Percentiles rank a stretch among this genome's conserved stretches.
These are phyloP conservation scores for Melitaea cinxia DNA, from an alignment of 1,140 invertebrate species.

Conservation along the genomic window DNA sequence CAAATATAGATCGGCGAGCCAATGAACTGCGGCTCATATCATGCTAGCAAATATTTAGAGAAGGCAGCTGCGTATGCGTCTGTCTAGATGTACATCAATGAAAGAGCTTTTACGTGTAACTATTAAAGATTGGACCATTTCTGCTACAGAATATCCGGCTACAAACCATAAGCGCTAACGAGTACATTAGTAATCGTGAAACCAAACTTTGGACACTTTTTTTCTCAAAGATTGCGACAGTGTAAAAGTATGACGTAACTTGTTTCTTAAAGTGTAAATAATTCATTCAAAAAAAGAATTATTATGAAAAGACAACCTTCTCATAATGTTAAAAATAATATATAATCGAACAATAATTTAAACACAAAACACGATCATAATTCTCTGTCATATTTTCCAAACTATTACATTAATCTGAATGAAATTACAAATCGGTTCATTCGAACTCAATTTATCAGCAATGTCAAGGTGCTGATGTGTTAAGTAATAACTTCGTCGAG, in stretches of 20 bases:
- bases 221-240: no score
- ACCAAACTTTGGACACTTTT: no score
- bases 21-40: slow-evolving; percentile 60
- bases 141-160: background rate
- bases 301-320: no score
- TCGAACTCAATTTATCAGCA: slow-evolving; percentile 11
- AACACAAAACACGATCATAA: background rate
- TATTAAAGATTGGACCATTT: background rate
- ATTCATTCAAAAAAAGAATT: no score
- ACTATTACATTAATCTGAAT: background rate
- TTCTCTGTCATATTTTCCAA: background rate
- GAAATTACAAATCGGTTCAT: background rate
- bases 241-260: no score
- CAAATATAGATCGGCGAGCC: slow-evolving; percentile 62
- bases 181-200: no score
- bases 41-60: slow-evolving; percentile 62
- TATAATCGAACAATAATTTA: no score
- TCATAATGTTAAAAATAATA: no score
- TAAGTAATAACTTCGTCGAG: slow-evolving; percentile 22
- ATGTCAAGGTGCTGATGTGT: slow-evolving; percentile 4
- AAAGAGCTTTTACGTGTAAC: slow-evolving; percentile 29
- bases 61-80: slow-evolving; percentile 40
- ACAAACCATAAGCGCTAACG: no score
- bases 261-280: no score
- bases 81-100: slow-evolving; percentile 41